A percentile compares a stretch with the other conserved stretches of the same genome.
Evolutionary conservation across 37 sponge, comb jelly and placozoan genomes (phyloP).

Genomic region (Amphimedon queenslandica): DNA sequence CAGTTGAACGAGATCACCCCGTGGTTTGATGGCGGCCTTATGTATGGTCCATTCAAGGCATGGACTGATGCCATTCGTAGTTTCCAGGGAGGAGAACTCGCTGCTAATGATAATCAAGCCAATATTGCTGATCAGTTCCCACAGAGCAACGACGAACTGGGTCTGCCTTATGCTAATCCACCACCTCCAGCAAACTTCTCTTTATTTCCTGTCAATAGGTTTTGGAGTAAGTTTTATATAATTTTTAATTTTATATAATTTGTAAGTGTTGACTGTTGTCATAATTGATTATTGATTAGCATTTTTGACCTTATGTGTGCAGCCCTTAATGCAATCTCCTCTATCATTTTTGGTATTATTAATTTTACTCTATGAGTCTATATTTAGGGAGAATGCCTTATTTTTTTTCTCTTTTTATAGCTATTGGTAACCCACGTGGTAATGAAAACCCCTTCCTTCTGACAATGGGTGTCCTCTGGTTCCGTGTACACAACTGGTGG

Average conservation of each 20-base stretch:
- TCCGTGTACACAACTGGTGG: constrained; percentile 87
- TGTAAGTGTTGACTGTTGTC: background rate
- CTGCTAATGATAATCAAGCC: constrained; percentile 3
- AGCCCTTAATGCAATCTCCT: background rate
- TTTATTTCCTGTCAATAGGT: constrained; percentile 73
- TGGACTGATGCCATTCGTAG: constrained; percentile 88
- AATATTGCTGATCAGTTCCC: constrained; percentile 29
- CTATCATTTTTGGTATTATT: background rate
- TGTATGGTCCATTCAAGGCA: constrained; percentile 91
- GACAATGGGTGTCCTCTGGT: constrained; percentile 88
- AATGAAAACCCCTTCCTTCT: constrained; percentile 92
- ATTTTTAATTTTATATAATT: background rate
- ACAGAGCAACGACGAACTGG: constrained; percentile 38
- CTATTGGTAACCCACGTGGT: constrained; percentile 92
- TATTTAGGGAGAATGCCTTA: too few species aligned
- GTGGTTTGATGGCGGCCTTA: constrained; percentile 89
- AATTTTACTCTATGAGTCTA: background rate
- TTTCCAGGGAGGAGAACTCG: constrained; percentile 48
- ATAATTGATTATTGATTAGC: background rate
- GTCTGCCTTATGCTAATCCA: constrained; percentile 88
- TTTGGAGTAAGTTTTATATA: constrained; percentile 77
- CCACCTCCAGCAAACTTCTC: constrained; percentile 78
- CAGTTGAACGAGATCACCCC: constrained; percentile 98
- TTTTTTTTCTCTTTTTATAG: constrained; percentile 30
- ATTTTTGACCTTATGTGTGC: background rate